Percentiles rank a stretch among this genome's conserved stretches.
Conservation (phyloP, 2,113 vertebrate species). For the Egretta garzetta region DNA sequence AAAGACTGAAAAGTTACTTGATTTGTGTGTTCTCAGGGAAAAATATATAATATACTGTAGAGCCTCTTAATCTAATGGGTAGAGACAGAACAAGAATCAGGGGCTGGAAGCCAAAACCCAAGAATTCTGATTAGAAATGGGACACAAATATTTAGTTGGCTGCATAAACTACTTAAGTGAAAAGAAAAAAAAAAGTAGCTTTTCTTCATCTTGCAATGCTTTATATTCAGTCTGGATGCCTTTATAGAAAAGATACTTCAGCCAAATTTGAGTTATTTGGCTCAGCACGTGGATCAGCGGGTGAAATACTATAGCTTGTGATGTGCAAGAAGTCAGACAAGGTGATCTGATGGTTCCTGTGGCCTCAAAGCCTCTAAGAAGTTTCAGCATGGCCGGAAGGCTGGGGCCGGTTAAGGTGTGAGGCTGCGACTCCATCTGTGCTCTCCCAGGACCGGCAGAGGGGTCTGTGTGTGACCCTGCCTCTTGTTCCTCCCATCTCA, state of each 20-base stretch:
- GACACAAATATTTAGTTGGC: constrained; percentile 45
- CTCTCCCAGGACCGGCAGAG: not conserved
- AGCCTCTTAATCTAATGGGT: not conserved
- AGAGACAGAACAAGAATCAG: not conserved
- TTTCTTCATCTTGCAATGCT: not conserved
- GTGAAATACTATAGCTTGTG: constrained; percentile 43
- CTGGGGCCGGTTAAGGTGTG: not conserved
- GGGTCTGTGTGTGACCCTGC: not conserved
- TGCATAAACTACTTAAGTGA: constrained; percentile 25
- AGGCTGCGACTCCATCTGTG: not conserved
- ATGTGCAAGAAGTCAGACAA: constrained; percentile 44
- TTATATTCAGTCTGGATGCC: constrained; percentile 29
- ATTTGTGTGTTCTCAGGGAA: not conserved
- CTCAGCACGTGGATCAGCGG: not conserved
- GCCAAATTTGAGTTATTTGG: constrained; percentile 51
- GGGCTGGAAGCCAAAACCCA: constrained; percentile 16
- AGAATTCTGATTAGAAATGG: constrained; percentile 9
- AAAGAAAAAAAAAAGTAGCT: not conserved
- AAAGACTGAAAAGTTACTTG: not conserved
- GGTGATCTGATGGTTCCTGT: constrained; percentile 23
- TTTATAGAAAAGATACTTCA: not conserved
- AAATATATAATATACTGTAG: not conserved
- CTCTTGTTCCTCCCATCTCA: not conserved
- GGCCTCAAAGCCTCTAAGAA: not conserved
- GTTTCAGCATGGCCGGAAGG: not conserved